Evolutionary conservation across 2,888 invertebrate species (phyloP), one percentile per base, ranked within the genome.

Genomic region (Orthosia gothica): DNA sequence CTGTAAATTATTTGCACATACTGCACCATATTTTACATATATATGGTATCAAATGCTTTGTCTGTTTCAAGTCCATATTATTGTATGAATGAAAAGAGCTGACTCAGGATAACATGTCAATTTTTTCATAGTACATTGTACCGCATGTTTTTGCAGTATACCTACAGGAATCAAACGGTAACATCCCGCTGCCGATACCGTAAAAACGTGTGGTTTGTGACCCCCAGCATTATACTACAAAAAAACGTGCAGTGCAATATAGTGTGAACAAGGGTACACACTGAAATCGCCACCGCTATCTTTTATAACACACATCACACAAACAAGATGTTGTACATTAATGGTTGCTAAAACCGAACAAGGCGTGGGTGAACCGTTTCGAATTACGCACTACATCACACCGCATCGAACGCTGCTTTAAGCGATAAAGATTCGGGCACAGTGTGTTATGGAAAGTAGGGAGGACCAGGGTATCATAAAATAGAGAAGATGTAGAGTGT

Each of bases 291-390:
- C 18, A 0, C 20, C 67, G 70, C 74, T 54, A 13, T 15, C 23
- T 66, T 49, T n/a, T 32, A 61, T 66, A 0, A 1, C 18, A 57
- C 49, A 40, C 12, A 15, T 54, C 40, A 12, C 5, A 58, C 58
- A 61, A 66, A 72, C n/a, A 77, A 78, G 18, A 76, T 76, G 74
- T 76, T 79, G 73, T 75, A 77, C 61, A 58, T 82, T 81, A 80
- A 83, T 85, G 74, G 67, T 47, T 45, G 23, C 80, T 75, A 69
- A 78, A 63, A 71, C 57, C 66, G 54, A 45, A 15, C 65, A 62
- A 2, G 54, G 54, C 54, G 63, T 76, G 49, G 67, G 70, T 62
- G 20, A 64, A 66, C 45, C n/a, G 62, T 72, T 67, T 58, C 15
- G 54, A 76, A 84, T 74, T 26, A 70, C 72, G 49, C 59, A 65